Conservation (phyloP, 2,888 invertebrate species). For the Oegoconia quadripuncta region DNA sequence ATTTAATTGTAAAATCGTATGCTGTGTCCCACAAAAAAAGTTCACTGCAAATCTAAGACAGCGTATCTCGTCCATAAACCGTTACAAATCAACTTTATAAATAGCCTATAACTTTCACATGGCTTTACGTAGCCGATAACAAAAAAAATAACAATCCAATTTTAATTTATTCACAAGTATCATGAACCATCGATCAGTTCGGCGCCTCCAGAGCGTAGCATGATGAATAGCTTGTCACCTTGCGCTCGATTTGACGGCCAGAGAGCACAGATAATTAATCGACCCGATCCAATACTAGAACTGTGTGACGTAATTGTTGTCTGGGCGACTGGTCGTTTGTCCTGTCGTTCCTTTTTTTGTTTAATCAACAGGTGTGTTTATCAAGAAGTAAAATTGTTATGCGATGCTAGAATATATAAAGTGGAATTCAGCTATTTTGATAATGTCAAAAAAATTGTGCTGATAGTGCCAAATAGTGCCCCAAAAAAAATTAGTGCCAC, state of each 20-base stretch:
- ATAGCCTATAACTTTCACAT: constrained; percentile 1
- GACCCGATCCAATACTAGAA: constrained; percentile 32
- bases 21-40: too few species aligned
- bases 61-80: background rate
- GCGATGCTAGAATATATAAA: too few species aligned
- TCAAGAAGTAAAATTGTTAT: too few species aligned
- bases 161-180: constrained; percentile 65
- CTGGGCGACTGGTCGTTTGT: constrained; percentile 5
- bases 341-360: constrained; percentile 17
- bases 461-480: too few species aligned
- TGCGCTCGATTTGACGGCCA: constrained; percentile 44
- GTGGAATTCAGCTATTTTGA: too few species aligned
- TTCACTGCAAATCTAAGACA: too few species aligned
- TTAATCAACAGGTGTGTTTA: too few species aligned
- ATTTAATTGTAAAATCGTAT: too few species aligned
- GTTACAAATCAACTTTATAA: background rate
- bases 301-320: constrained; percentile 31
- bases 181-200: constrained; percentile 62
- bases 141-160: constrained; percentile 44
- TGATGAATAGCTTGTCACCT: constrained; percentile 66
- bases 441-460: too few species aligned
- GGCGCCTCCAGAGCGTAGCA: constrained; percentile 52
- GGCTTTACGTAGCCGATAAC: background rate
- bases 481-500: too few species aligned
- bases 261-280: constrained; percentile 63